Evolutionary conservation across 37 sponge, comb jelly and placozoan genomes (phyloP), one percentile per base, ranked within the genome.

Genomic region (Chondrosia reniformis): DNA sequence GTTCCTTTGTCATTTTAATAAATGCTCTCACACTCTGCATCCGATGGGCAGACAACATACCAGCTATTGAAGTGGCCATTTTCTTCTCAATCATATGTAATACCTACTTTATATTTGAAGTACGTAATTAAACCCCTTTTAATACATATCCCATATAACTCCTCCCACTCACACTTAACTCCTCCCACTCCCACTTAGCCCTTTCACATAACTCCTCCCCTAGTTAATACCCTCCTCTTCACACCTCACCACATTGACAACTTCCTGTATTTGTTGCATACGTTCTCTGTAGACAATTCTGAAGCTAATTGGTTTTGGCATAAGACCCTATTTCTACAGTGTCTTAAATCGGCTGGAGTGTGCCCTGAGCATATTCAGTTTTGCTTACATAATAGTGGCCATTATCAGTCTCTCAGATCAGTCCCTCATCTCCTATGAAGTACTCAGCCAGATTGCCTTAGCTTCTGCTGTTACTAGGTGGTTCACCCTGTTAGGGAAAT

Each of bases 251-350:
- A n/a, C n/a, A n/a, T n/a, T n/a, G n/a, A n/a, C n/a, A n/a, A n/a
- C n/a, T n/a, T n/a, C n/a, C n/a, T n/a, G n/a, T n/a, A 19, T 49
- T 10, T 15, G 12, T 69, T 22, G 0, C 27, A 9, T 49, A 45
- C 79, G 31, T 31, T 43, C 79, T 33, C 10, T n/a, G 2, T 39
- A 82, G 89, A 5, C 73, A 7, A 25, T 75, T 0, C 67, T 88
- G 52, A 88, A 88, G 73, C 21, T 88, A 46, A 15, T 84, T 25
- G 89, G 84, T 3, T 88, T 84, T 69, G 80, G 84, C 19, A n/a
- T n/a, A n/a, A 66, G 33, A n/a, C 24, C 39, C 33, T 90, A 82
- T 39, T 85, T 85, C 57, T 72, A 82, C n/a, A 85, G 86, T 43
- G 72, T 75, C 57, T 56, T 86, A 27, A 90, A 85, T 39, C 8